Base-by-base conservation (phyloP, 2,888 invertebrate species). In the Pseudococcus viburni region DNA sequence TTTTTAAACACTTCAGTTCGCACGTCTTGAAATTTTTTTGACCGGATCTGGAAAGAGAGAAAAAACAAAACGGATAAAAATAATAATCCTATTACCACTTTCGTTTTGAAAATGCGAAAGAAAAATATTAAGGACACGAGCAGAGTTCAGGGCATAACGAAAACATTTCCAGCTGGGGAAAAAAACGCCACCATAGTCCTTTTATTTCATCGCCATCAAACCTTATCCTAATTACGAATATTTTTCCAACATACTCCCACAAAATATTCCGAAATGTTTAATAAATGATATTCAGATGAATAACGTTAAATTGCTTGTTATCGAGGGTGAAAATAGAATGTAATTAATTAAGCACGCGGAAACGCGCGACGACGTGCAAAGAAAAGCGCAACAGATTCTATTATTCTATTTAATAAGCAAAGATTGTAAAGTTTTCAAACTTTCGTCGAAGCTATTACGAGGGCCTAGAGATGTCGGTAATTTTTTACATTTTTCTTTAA, bases 381-480 rank as follows among this genome's bases (percentile, higher is more conserved):
- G 39, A 80, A 80, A 80, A 80, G 80, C 80, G 42, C 42, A 42
- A 80, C 80, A 80, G 80, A 80, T 80, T 80, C 80, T 80, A 80
- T 80, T 80, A 42, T 80, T 42, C 80, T 73, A 42, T 80, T 80
- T 42, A 80, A 80, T 80, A 80, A 80, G 42, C 42, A 80, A 80
- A 80, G 80, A 80, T 80, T 80, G 80, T 80, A 80, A 80, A 80
- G 80, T 80, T 80, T 80, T 46, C 80, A 42, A 80, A 80, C 80
- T 80, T 80, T 80, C 42, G 42, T 80, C 80, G 80, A 80, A 80
- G 80, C 80, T 80, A 80, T 80, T 80, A 80, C 80, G n/a, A 33
- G 8, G 7, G 39, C 80, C 12, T 42, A 80, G 39, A 42, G 26
- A 42, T 26, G 80, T 59, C 59, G 59, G 59, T 80, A 80, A 80